Percentiles rank a stretch among this genome's conserved stretches.
These are phyloP conservation scores for Villa cingulata DNA, from an alignment of 2,888 invertebrate species.

Conservation along the genomic window DNA sequence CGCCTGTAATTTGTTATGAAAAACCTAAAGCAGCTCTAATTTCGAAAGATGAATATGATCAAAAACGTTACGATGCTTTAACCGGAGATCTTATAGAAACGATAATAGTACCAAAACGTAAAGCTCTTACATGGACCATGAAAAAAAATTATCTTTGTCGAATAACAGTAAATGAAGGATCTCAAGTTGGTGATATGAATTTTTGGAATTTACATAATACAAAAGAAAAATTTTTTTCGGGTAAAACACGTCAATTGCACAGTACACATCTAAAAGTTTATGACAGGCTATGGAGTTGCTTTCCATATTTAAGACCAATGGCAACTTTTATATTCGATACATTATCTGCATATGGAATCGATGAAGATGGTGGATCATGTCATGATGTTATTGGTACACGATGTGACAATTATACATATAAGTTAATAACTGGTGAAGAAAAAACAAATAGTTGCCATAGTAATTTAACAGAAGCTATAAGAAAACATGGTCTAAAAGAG, in stretches of 20 bases:
- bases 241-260: conserved; percentile 39
- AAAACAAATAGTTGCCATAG: conserved; percentile 36
- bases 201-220: conserved; percentile 38
- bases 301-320: conserved; percentile 38
- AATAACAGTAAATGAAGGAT: conserved; percentile 33
- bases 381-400: conserved; percentile 39
- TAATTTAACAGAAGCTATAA: conserved; percentile 33
- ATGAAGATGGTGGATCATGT: conserved; percentile 36
- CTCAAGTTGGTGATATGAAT: conserved; percentile 39
- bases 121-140: conserved; percentile 36
- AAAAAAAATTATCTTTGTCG: conserved; percentile 35
- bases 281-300: conserved; percentile 38
- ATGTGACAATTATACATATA: conserved; percentile 39
- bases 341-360: conserved; percentile 35
- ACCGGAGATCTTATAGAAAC: conserved; percentile 25
- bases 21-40: conserved; percentile 28
- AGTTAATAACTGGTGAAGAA: conserved; percentile 36
- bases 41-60: conserved; percentile 26
- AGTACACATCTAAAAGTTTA: conserved; percentile 35
- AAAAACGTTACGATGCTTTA: conserved; percentile 26
- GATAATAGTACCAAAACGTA: conserved; percentile 30
- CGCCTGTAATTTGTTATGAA: conserved; percentile 33
- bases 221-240: conserved; percentile 36
- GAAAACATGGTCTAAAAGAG: conserved; percentile 32
- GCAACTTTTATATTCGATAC: conserved; percentile 39